Evolutionary conservation across 2,797 vertebrate genomes (phyloP), one percentile per base, ranked within the genome.

Genomic region (Gymnocypris eckloni): DNA sequence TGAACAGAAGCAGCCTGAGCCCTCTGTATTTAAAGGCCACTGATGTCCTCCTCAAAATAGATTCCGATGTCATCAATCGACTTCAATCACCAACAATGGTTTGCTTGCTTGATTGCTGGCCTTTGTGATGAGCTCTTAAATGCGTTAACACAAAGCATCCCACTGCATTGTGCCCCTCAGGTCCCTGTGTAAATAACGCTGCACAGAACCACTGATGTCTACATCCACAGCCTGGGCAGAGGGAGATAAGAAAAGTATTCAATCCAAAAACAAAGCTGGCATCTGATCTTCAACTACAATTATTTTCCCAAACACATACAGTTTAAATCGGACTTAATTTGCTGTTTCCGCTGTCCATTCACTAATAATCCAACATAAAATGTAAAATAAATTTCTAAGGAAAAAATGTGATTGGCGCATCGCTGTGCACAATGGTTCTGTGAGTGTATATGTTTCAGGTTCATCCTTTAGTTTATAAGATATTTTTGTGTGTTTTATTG

Each of bases 181-280:
- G 43, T 45, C 9, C 43, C 76, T 89, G 73, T 91, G 93, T 94
- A 93, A 95, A 95, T 89, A 95, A 87, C 75, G 77, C 79, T 80
- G 48, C 81, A 81, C 61, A 56, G 20, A 54, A 48, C 43, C 11
- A 87, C 89, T 88, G 79, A 88, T 80, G 87, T 83, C 85, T 75
- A 64, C 73, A 76, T 76, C 86, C 79, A 90, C 89, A 92, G 85
- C 87, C 94, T 95, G 94, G 91, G 56, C 5, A 89, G 82, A 52
- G 56, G 18, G 88, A 95, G 96, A 96, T 96, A 96, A 95, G 93
- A 87, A 59, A 22, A 25, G 11, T 79, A 87, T 84, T 64, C 16
- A 69, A 22, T 52, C 22, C 39, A 18, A 79, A 77, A 69, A 59
- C 61, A 61, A 70, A 59, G 75, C 54, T 69, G 81, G 75, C 64